Evolutionary conservation across 2,113 vertebrate genomes (phyloP).

Genomic region (Orientallactaga bullata): DNA sequence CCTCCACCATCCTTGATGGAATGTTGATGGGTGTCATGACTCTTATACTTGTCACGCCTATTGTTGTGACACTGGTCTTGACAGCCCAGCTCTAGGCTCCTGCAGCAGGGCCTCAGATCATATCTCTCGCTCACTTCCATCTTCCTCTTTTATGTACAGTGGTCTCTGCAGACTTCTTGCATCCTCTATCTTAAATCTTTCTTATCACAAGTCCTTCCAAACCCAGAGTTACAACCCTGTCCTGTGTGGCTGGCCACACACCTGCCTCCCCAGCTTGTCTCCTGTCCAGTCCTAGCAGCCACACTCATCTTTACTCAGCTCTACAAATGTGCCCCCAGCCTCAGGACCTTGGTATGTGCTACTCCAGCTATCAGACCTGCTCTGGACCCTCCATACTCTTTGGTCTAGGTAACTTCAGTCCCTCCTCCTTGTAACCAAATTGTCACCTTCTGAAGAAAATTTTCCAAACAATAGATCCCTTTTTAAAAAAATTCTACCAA

Average conservation of each 20-base stretch:
- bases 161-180: neutral
- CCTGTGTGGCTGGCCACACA: no score
- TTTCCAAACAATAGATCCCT: neutral
- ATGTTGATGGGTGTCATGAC: no score
- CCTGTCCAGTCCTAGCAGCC: neutral
- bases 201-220: neutral
- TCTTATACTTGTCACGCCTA: neutral
- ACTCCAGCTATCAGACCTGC: accelerated
- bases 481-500: neutral
- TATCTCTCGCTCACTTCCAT: neutral
- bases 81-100: neutral
- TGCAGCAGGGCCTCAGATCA: neutral
- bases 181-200: neutral
- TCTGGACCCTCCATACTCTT: no score
- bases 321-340: neutral
- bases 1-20: no score
- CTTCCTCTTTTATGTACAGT: constrained; percentile 37
- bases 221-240: neutral
- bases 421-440: neutral
- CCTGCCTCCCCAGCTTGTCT: neutral
- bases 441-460: neutral
- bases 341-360: neutral
- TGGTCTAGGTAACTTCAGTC: neutral
- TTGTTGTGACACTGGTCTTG: neutral
- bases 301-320: accelerated